A percentile compares a stretch with the other conserved stretches of the same genome.
These are phyloP conservation scores for Zele albiditarsus DNA, from an alignment of 2,888 invertebrate genomes.

Conservation along the genomic window DNA sequence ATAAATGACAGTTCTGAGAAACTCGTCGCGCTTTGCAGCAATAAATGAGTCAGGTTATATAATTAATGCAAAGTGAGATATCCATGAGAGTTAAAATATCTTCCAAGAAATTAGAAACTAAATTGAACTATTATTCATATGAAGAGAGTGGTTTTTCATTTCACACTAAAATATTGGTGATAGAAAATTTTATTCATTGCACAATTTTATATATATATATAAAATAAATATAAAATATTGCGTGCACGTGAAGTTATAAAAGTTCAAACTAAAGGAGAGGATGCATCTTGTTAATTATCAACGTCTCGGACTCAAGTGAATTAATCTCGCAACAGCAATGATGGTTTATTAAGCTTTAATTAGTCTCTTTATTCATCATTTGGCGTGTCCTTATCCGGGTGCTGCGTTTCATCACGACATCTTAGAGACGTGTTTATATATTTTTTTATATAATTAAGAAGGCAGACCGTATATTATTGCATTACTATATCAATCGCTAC, in stretches of 20 bases:
- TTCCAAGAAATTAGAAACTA: no score
- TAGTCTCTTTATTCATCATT: conserved; percentile 24
- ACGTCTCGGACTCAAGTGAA: conserved; percentile 2
- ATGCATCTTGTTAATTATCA: conserved; percentile 20
- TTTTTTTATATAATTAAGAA: conserved; percentile 1
- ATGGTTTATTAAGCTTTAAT: conserved; percentile 17
- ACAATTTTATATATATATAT: neutral
- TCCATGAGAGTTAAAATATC: no score
- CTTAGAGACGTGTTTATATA: neutral
- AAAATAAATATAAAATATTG: neutral
- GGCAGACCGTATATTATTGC: neutral
- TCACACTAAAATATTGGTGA: neutral
- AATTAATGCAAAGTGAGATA: no score
- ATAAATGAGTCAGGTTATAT: no score
- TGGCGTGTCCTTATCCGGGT: neutral
- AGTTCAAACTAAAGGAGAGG: neutral
- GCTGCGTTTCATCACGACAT: conserved; percentile 7
- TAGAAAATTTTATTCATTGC: neutral
- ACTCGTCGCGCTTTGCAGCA: no score
- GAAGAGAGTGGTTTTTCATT: no score
- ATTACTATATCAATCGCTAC: neutral
- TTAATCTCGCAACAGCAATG: conserved; percentile 15
- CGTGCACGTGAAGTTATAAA: neutral
- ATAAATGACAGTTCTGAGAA: no score
- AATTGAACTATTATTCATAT: no score